Evolutionary conservation across 2,888 invertebrate species (phyloP).

Genomic region (Eretmocerus hayati): DNA sequence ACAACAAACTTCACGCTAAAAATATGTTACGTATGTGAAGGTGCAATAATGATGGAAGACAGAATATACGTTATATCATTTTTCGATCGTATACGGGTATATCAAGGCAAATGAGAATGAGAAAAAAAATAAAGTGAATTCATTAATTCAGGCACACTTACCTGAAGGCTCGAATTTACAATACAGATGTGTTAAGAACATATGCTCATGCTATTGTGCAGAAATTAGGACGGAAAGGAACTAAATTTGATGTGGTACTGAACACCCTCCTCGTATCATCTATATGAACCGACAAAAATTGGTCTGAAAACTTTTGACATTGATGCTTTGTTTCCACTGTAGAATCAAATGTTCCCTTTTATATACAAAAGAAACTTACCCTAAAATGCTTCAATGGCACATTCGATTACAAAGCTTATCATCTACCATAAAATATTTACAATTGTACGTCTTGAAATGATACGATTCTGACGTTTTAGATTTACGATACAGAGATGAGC

Average conservation of each 20-base stretch:
- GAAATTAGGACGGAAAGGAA: too few relatives aligned
- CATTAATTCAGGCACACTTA: constrained; percentile 19
- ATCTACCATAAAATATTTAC: constrained; percentile 19
- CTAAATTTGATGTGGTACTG: too few relatives aligned
- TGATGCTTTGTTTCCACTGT: constrained; percentile 8
- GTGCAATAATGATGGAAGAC: too few relatives aligned
- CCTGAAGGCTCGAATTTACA: constrained; percentile 13
- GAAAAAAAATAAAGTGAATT: not conserved
- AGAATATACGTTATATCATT: too few relatives aligned
- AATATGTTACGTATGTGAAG: too few relatives aligned
- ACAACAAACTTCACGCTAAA: too few relatives aligned
- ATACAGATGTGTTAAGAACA: too few relatives aligned
- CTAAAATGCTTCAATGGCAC: constrained; percentile 19
- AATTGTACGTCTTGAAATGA: constrained; percentile 23
- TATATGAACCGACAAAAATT: not conserved
- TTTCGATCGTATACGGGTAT: too few relatives aligned
- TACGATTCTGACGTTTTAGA: constrained; percentile 21
- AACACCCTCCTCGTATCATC: too few relatives aligned
- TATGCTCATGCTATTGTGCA: constrained; percentile 19
- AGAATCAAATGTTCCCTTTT: not conserved
- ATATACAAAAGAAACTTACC: constrained; percentile 5
- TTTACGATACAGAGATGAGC: constrained; percentile 19
- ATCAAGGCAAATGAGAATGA: too few relatives aligned
- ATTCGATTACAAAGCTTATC: constrained; percentile 17
- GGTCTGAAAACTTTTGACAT: constrained; percentile 5